These are phyloP conservation scores for Apodemia mormo DNA, from an alignment of 2,888 invertebrate genomes.

Conservation along the genomic window DNA sequence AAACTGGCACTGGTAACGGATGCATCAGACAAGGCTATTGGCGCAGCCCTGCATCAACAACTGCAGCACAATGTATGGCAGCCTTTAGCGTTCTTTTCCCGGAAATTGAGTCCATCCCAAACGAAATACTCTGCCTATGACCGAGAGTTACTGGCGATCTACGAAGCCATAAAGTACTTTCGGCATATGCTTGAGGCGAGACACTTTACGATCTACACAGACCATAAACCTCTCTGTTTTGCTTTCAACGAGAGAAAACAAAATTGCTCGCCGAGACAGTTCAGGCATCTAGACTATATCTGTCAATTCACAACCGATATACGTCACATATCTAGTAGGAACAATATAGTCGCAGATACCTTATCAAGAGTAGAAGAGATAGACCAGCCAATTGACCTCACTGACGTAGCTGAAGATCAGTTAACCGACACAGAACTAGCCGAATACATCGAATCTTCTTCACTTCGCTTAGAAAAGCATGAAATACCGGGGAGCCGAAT, in stretches of 20 bases:
- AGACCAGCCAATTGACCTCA: background rate
- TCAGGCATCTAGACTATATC: too few species aligned
- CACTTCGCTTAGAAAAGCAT: too few species aligned
- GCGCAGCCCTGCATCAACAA: too few species aligned
- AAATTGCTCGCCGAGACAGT: background rate
- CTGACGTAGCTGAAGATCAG: background rate
- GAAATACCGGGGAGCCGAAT: too few species aligned
- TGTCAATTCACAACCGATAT: background rate
- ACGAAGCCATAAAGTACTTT: too few species aligned
- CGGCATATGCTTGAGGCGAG: too few species aligned
- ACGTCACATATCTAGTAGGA: background rate
- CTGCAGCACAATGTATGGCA: too few species aligned
- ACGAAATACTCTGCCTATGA: too few species aligned
- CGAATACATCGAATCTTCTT: background rate
- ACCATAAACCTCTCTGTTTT: background rate
- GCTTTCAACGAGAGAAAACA: background rate
- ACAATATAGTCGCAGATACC: background rate
- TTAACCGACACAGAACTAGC: background rate
- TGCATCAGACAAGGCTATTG: too few species aligned
- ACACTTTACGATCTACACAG: background rate
- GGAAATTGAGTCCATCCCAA: too few species aligned
- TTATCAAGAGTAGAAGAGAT: background rate
- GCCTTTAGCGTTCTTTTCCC: background rate
- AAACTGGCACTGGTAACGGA: too few species aligned
- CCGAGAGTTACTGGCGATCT: too few species aligned